Evolutionary conservation across 2,888 invertebrate species (phyloP), one percentile per base, ranked within the genome.

Genomic region (Yponomeuta plumbellus): DNA sequence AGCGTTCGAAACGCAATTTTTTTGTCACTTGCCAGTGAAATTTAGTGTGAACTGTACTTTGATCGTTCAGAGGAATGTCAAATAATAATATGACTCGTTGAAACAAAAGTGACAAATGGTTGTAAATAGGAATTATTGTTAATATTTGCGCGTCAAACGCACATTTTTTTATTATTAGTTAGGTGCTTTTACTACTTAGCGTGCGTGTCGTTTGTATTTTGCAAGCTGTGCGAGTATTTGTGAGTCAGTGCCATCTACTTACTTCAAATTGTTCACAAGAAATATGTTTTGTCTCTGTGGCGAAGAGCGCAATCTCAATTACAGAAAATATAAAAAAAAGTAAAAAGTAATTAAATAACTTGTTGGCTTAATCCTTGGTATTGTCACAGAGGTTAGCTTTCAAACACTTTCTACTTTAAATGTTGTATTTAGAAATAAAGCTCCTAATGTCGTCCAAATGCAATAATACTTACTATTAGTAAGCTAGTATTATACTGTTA

Each of bases 1-100:
- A 67, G 85, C 87, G 86, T 87, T 86, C 69, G 71, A 81, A 88
- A 88, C 86, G 86, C 84, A 70, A 68, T 76, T 80, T 78, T 78
- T 80, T 81, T 63, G 40, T 63, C 63, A 34, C 34, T 63, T 44
- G 6, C 44, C 17, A 17, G 13, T 52, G 44, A 52, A 13, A 17
- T 34, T 8, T 6, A 34, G 34, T 34, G 3, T 34, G 34, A 34
- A 34, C 34, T 34, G 34, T 8, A 34, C 34, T 34, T 34, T 34
- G 1, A 34, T 34, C 11, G 21, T n/a, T 26, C 23, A 11, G 10
- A 10, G 22, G 21, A 23, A 23, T 26, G 44, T 52, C 44, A 52
- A 52, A 52, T n/a, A n/a, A n/a, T n/a, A n/a, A n/a, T 13, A 52
- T 52, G 44, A 52, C 1, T 52, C 44, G 44, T 52, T 13, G 17